Conservation (phyloP, 1,140 invertebrate species). For the Musca vetustissima region DNA sequence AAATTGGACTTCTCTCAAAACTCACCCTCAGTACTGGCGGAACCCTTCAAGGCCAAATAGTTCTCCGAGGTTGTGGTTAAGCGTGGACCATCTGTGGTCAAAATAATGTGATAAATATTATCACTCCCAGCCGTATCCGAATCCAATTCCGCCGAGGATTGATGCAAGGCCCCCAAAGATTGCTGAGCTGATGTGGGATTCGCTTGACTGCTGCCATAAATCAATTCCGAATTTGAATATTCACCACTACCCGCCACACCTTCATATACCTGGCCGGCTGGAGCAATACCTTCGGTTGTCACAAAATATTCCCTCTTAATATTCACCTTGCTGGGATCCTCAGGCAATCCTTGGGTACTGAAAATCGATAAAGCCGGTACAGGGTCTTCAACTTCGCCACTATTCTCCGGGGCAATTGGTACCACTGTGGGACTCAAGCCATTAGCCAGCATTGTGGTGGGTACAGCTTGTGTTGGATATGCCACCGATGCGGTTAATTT, state of each 20-base stretch:
- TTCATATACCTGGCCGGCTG: not conserved
- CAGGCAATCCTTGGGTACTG: constrained; percentile 22
- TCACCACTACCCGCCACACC: not conserved
- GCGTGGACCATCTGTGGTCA: constrained; percentile 46
- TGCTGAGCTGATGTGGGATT: not conserved
- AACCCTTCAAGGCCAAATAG: constrained; percentile 19
- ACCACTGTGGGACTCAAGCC: not conserved
- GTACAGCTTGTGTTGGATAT: constrained; percentile 31
- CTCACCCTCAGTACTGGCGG: constrained; percentile 23
- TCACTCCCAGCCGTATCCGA: constrained; percentile 49
- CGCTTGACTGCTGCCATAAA: not conserved
- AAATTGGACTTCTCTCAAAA: not conserved
- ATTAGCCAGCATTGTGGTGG: no score
- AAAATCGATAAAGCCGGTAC: constrained; percentile 18
- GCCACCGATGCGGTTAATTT: constrained; percentile 47
- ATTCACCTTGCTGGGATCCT: constrained; percentile 50
- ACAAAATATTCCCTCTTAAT: constrained; percentile 44
- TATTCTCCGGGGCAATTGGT: not conserved
- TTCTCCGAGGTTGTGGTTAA: constrained; percentile 15
- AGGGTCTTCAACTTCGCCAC: constrained; percentile 1
- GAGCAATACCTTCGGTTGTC: constrained; percentile 39
- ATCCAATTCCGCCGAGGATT: constrained; percentile 32
- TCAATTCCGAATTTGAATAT: constrained; percentile 12
- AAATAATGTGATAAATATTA: constrained; percentile 50
- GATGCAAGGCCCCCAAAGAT: constrained; percentile 2